phyloP scores from a whole-genome alignment of 2,113 vertebrate genomes.

The Sylvia atricapilla region DNA sequence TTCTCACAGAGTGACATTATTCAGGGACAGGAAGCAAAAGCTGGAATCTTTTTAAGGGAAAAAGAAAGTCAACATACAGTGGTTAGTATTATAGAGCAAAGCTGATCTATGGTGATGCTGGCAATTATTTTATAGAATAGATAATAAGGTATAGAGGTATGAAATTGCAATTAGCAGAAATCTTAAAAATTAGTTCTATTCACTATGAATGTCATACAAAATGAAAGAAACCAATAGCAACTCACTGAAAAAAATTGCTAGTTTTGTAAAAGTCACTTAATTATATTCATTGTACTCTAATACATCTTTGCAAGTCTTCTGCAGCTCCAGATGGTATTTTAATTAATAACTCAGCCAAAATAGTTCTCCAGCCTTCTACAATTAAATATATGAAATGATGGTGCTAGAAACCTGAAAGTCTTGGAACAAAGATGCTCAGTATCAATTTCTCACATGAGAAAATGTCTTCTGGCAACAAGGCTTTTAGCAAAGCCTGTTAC shows the following conservation, averaged over 20 bases:
- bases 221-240: background rate
- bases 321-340: background rate
- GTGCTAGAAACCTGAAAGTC: background rate
- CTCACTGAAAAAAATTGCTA: background rate
- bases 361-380: background rate
- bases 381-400: background rate
- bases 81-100: background rate
- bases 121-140: background rate
- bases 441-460: background rate
- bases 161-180: background rate
- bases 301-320: background rate
- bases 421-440: background rate
- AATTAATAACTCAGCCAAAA: constrained; percentile 2
- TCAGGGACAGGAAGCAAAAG: constrained; percentile 64
- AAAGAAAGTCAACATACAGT: background rate
- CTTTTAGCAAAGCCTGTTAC: background rate
- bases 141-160: background rate
- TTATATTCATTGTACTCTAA: background rate
- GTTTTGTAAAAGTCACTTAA: background rate
- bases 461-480: background rate
- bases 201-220: background rate
- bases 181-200: background rate
- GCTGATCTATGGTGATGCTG: background rate
- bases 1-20: constrained; percentile 63
- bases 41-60: background rate